Conservation (phyloP, 2,888 invertebrate species). For the Dryadula phaetusa region DNA sequence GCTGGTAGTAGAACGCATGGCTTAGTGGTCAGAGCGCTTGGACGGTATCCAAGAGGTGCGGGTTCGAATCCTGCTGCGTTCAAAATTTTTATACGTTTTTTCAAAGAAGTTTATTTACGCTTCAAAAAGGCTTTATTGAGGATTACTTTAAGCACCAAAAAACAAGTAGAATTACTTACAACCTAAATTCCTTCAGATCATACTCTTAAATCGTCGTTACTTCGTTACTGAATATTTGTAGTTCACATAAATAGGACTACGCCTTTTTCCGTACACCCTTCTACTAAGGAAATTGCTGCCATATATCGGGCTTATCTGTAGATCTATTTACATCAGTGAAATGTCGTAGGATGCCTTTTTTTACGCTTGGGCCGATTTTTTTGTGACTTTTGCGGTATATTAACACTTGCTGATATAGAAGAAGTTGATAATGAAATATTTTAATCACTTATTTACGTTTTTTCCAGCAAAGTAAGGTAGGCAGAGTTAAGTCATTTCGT, state of each 20-base stretch:
- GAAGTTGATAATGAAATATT: neutral
- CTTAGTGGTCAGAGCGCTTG: too few species aligned
- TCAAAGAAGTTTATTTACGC: too few species aligned
- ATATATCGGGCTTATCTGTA: conserved; percentile 76
- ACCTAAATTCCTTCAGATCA: conserved; percentile 19
- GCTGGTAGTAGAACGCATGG: too few species aligned
- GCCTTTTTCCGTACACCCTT: conserved; percentile 70
- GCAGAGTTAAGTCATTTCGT: too few species aligned
- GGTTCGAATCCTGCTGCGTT: too few species aligned
- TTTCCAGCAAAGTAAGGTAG: too few species aligned
- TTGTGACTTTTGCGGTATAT: neutral
- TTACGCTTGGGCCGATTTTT: conserved; percentile 5
- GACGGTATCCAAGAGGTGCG: too few species aligned
- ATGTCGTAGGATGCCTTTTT: conserved; percentile 39
- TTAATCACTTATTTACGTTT: too few species aligned
- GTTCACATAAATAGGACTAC: conserved; percentile 63
- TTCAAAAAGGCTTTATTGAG: too few species aligned
- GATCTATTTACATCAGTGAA: conserved; percentile 73
- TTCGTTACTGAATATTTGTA: conserved; percentile 55
- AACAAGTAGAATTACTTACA: too few species aligned
- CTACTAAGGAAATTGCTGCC: conserved; percentile 72
- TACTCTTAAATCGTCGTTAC: conserved; percentile 21
- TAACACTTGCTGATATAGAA: neutral
- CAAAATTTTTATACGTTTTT: too few species aligned
- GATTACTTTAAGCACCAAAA: too few species aligned